Conservation (phyloP, 2,797 vertebrate genomes). For the Hippocampus kuda region DNA sequence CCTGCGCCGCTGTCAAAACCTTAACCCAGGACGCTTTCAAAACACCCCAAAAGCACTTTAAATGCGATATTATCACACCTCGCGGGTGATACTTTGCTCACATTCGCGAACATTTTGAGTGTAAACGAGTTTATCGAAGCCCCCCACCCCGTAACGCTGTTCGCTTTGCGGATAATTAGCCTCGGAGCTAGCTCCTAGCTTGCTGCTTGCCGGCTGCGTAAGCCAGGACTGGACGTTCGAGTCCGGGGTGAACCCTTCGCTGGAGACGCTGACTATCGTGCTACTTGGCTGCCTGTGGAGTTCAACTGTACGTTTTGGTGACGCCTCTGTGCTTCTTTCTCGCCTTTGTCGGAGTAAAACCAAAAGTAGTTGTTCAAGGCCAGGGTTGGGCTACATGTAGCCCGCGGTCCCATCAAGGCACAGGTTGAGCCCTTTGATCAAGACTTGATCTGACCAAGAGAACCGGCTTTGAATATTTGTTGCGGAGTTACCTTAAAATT, state of each 20-base stretch:
- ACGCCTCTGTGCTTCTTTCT: not conserved
- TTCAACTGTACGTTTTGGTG: not conserved
- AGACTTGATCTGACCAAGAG: not conserved
- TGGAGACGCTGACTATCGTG: constrained; percentile 23
- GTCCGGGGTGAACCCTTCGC: not conserved
- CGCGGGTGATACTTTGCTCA: not conserved
- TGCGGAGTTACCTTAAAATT: not conserved
- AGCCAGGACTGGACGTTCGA: constrained; percentile 15
- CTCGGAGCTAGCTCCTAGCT: constrained; percentile 46
- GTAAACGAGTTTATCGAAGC: constrained; percentile 10
- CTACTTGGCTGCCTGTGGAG: not conserved
- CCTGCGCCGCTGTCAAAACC: constrained; percentile 9
- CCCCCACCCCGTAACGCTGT: constrained; percentile 28
- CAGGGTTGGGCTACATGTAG: not conserved
- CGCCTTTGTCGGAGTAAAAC: not conserved
- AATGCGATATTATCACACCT: too few relatives aligned
- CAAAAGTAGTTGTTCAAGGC: not conserved
- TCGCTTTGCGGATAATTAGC: constrained; percentile 51
- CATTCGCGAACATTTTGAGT: not conserved
- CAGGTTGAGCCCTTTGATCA: not conserved
- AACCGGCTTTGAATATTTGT: not conserved
- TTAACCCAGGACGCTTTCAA: not conserved
- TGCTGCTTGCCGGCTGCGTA: constrained; percentile 29
- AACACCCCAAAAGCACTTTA: not conserved
- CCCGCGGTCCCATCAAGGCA: not conserved